Base-by-base conservation (phyloP, 2,797 vertebrate species). In the Ceyx erithaca region DNA sequence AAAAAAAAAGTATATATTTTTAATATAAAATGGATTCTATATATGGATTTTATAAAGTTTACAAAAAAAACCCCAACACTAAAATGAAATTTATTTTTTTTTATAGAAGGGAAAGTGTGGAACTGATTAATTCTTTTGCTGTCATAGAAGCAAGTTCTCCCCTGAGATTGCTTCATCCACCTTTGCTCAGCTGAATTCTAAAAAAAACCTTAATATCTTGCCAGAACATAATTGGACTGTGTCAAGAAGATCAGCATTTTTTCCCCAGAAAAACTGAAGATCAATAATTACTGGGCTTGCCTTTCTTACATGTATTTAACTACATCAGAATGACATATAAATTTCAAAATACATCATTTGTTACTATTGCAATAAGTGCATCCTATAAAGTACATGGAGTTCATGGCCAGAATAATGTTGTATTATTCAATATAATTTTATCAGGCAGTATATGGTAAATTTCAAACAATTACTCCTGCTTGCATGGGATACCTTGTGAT, bases 231-330 rank as follows among this genome's bases (percentile, higher is more conserved):
- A 1, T 62, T 83, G 40, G 13, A 61, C 18, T 83, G 22, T 67
- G 11, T 92, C 63, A 91, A 66, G 72, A 49, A 61, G 21, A 85
- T 90, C 17, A 80, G 14, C 22, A 40, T 22, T 66, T 63, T 77
- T 77, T 85, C 22, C 14, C 54, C 12, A 0, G 55, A 8, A 1
- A 68, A 10, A 7, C 28, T 54, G 59, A 87, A 62, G 31, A 66
- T 58, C 0, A 1, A 61, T 21, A 49, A 78, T 85, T 80, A 66
- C 28, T 40, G 16, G 18, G 9, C 21, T 82, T 91, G 55, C 26
- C 76, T 89, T 92, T 82, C 71, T 89, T 9, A 77, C 87, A 57
- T 31, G 40, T 49, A 61, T 75, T 89, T 89, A 81, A 77, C 14
- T 84, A 19, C 28, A 62, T 87, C 49, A 71, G 55, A 66, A 85